Evolutionary conservation across 2,797 vertebrate genomes (phyloP), one percentile per base, ranked within the genome.

Genomic region (Sternarchorhynchus goeldii): DNA sequence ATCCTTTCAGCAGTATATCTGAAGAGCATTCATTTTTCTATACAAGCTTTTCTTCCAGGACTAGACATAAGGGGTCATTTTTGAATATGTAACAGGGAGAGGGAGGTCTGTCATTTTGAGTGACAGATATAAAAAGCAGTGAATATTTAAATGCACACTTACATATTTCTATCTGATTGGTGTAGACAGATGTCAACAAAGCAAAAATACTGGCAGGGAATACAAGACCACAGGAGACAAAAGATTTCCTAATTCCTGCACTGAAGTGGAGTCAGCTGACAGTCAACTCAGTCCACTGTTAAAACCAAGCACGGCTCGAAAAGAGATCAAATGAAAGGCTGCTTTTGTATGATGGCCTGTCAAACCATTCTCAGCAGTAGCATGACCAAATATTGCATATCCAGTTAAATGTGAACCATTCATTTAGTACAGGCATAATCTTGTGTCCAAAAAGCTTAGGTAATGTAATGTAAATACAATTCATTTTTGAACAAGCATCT

Each of bases 101-200:
- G 89, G 90, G 87, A 88, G 90, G 88, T 86, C 88, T 81, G 86
- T 91, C 86, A 88, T 85, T 84, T 86, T 87, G 89, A 90, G 84
- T 91, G 90, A 90, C 93, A 86, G 85, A 89, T 92, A 88, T 87
- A 87, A 86, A 25, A 90, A 83, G 90, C 88, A 87, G 86, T 86
- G 90, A 90, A 92, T 91, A 76, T 77, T 73, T 84, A 90, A 90
- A 89, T 85, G 87, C 82, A 4, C 81, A 83, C 88, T 82, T 84
- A 87, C 86, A 92, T 92, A 92, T 92, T 89, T 87, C 86, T 91
- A 90, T 91, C 89, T 90, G 87, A 90, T 90, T 86, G 86, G 87
- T 86, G 83, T 80, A 75, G 87, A 80, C 66, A 73, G 89, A 86
- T 91, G 81, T 88, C 91, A 82, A 88, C 86, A 88, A 86, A 84